Base-by-base conservation (phyloP, 2,888 invertebrate species). In the Meandrusa payeni region DNA sequence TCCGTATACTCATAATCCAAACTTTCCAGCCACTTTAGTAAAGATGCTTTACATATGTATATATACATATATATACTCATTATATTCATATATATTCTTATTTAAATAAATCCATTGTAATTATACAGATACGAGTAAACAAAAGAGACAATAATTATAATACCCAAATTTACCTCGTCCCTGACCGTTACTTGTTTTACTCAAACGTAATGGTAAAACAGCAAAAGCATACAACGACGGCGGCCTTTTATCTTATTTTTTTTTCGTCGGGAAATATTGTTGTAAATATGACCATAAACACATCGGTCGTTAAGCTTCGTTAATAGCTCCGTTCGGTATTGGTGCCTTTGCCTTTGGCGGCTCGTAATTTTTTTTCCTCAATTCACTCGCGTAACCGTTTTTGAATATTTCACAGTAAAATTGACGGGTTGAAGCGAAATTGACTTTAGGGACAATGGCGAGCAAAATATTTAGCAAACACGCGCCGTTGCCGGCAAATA, bases 391-490 rank as follows among this genome's bases (percentile, higher is more conserved):
- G 27, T 40, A 37, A 46, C 40, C 40, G 40, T 43, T 48, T 37
- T n/a, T 28, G 33, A 40, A 66, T 57, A 61, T 64, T 65, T 64
- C 64, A 56, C 65, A 53, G 66, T 57, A 48, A 72, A 68, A 72
- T 63, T 65, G 73, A 75, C 69, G 78, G 73, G 73, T 78, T 79
- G 69, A 62, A 57, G 58, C 47, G 50, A 61, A 60, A 61, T 61
- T 55, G 51, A 63, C 26, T 62, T 61, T 66, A 62, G 63, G 60
- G 57, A 76, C 74, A 78, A 41, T 27, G 57, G 52, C 51, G 52
- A 52, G 55, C 59, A 51, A 66, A 72, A 68, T 71, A 67, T 76
- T 77, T 70, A 61, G 70, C 74, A 73, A 82, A 77, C 75, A 73
- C 55, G 58, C 58, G 54, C 44, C 47, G 40, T 40, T 51, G 52